Conservation (phyloP, 2,113 vertebrate species). For the Setophaga petechia region DNA sequence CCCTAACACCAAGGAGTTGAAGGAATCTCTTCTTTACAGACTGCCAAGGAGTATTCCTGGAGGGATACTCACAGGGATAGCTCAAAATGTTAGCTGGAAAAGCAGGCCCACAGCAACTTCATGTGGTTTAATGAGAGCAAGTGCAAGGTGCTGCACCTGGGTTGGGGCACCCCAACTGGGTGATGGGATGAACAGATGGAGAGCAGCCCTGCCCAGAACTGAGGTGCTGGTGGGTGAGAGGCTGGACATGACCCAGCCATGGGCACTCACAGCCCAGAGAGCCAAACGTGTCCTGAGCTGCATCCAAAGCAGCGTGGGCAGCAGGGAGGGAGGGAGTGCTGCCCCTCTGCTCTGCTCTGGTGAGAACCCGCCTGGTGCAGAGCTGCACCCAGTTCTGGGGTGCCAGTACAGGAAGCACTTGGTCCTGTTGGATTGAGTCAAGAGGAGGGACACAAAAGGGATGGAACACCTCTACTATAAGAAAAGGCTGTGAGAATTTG, state of each 20-base stretch:
- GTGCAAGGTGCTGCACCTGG: background rate
- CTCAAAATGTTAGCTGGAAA: background rate
- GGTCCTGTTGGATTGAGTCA: accelerated
- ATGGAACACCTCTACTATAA: background rate
- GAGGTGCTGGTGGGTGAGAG: background rate
- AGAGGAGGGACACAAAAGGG: background rate
- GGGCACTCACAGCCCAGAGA: background rate
- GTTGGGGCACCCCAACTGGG: background rate
- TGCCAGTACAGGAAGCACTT: background rate
- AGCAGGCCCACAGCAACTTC: background rate
- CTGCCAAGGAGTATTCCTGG: background rate
- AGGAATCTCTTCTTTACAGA: background rate
- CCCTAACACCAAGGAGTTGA: background rate
- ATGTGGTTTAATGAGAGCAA: background rate
- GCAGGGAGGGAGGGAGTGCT: background rate
- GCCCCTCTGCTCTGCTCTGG: background rate
- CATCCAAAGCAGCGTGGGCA: accelerated
- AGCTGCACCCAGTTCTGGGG: background rate
- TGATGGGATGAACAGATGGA: background rate
- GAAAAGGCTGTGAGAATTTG: background rate
- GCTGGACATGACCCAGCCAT: background rate
- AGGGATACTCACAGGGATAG: background rate
- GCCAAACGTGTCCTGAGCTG: accelerated
- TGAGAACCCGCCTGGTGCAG: background rate
- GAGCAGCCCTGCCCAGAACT: background rate